Conservation (phyloP, 2,113 vertebrate genomes). For the Numenius arquata region DNA sequence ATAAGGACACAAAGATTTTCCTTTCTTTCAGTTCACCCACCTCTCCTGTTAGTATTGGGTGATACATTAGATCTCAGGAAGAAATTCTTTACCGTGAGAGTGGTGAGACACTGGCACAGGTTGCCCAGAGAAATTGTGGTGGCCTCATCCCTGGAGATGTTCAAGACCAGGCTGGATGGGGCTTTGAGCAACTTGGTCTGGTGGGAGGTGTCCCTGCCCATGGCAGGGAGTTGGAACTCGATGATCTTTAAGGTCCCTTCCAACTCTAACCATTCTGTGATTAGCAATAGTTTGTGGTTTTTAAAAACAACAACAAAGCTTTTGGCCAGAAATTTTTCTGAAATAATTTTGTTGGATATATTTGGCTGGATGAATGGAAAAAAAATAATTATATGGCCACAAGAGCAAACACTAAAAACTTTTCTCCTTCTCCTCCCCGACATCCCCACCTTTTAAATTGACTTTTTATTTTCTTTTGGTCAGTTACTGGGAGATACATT, state of each 20-base stretch:
- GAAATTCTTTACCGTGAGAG: not conserved
- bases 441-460: too few relatives aligned
- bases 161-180: not conserved
- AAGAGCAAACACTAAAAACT: not conserved
- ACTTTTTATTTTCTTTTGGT: not conserved
- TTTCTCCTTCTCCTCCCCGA: too few relatives aligned
- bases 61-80: not conserved
- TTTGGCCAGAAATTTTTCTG: not conserved
- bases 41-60: not conserved
- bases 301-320: not conserved
- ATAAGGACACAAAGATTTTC: not conserved
- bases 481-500: not conserved
- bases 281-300: not conserved
- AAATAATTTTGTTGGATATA: not conserved
- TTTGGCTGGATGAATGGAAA: not conserved
- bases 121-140: not conserved
- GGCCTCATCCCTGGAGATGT: not conserved
- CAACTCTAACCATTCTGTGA: not conserved
- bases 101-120: not conserved
- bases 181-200: not conserved
- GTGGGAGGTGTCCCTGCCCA: not conserved
- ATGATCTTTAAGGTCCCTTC: not conserved
- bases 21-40: not conserved
- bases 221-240: not conserved
- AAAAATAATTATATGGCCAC: not conserved